phyloP scores from a whole-genome alignment of 1,140 invertebrate genomes.

The Hesperophylax magnus region DNA sequence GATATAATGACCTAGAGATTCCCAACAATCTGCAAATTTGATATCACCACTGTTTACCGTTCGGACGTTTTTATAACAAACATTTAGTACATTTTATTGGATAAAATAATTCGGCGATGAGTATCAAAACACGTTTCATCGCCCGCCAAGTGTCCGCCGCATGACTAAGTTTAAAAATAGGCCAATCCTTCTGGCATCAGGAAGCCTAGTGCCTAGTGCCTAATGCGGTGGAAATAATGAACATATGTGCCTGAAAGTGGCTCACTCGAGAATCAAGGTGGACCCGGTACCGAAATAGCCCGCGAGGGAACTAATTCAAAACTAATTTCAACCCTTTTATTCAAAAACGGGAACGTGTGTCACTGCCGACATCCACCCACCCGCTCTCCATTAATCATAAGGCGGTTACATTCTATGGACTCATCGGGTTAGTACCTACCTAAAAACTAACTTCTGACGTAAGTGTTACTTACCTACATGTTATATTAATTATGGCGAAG shows the following conservation, averaged over 20 bases:
- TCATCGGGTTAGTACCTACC: no score
- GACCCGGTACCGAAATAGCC: slow-evolving; percentile 6
- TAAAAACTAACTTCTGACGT: no score
- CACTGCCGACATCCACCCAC: slow-evolving; percentile 17
- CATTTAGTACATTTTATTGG: no score
- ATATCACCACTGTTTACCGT: no score
- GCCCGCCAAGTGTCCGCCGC: neutral
- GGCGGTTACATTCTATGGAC: neutral
- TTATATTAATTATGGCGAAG: no score
- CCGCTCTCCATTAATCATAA: slow-evolving; percentile 19
- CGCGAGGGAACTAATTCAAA: slow-evolving; percentile 27
- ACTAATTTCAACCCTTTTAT: slow-evolving; percentile 39
- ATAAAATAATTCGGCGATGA: neutral
- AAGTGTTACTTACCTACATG: no score
- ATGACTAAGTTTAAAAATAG: slow-evolving; percentile 17
- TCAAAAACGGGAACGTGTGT: neutral
- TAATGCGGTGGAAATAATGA: slow-evolving; percentile 31
- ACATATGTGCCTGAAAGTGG: slow-evolving; percentile 1
- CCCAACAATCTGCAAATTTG: no score
- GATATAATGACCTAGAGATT: no score
- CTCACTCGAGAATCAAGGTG: neutral
- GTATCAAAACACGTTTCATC: neutral
- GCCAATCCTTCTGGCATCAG: slow-evolving; percentile 3
- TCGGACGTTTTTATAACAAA: no score
- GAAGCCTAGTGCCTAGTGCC: no score